A percentile compares a stretch with the other conserved stretches of the same genome.
phyloP scores from a whole-genome alignment of 2,113 vertebrate species.

The Rhineura floridana region DNA sequence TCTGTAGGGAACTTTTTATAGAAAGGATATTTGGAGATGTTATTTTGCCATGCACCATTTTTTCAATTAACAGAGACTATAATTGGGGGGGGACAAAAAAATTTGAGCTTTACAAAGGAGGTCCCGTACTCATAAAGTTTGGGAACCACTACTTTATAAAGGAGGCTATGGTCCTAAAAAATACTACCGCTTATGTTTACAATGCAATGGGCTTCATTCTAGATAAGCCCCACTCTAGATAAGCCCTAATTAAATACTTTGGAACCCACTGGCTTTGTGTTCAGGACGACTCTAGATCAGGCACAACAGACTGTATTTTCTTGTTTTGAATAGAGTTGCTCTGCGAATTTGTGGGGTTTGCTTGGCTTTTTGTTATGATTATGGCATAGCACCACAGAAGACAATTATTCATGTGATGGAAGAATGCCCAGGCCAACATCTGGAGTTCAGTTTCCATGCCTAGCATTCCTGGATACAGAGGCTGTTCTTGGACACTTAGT shows the following conservation, averaged over 20 bases:
- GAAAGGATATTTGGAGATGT: no score
- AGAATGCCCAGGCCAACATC: neutral
- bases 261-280: no score
- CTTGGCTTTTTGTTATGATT: neutral
- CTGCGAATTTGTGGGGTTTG: neutral
- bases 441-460: neutral
- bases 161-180: neutral
- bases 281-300: neutral
- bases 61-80: no score
- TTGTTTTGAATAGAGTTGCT: neutral
- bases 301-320: neutral
- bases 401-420: constrained; percentile 8
- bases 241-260: neutral
- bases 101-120: no score
- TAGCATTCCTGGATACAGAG: neutral
- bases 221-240: no score
- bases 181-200: no score
- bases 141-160: neutral
- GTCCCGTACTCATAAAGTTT: no score
- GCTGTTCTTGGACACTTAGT: neutral
- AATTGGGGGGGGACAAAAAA: no score
- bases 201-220: neutral
- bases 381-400: neutral
- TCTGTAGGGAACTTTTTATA: no score
- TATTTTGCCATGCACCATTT: no score